These are phyloP conservation scores for Propithecus deckenii DNA, from an alignment of 2,797 vertebrate species.

Conservation along the genomic window DNA sequence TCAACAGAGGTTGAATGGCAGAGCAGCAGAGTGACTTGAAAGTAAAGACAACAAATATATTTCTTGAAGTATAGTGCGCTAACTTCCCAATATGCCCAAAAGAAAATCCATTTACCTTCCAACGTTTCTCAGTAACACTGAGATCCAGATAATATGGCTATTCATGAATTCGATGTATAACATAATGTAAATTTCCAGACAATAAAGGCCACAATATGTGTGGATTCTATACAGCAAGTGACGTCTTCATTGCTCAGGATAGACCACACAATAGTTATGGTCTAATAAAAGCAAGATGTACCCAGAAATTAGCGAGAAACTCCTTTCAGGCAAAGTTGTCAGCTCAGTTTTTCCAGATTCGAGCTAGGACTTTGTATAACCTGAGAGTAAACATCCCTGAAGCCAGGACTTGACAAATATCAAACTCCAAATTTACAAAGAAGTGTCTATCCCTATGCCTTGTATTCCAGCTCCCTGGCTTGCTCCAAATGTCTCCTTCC, in stretches of 20 bases:
- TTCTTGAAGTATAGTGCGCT: not conserved
- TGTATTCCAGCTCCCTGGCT: constrained; percentile 36
- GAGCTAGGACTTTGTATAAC: constrained; percentile 65
- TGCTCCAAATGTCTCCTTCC: not conserved
- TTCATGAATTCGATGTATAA: not conserved
- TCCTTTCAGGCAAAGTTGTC: constrained; percentile 56
- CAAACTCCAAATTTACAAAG: constrained; percentile 36
- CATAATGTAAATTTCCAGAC: not conserved
- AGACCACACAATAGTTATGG: not conserved
- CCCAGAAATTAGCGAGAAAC: constrained; percentile 52
- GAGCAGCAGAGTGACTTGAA: constrained; percentile 14
- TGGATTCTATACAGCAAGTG: not conserved
- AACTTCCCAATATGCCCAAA: not conserved
- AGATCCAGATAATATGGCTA: not conserved
- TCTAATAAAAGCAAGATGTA: constrained; percentile 68
- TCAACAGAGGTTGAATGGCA: constrained; percentile 34
- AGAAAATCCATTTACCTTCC: constrained; percentile 27
- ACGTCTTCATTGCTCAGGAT: not conserved
- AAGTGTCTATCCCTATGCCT: constrained; percentile 19
- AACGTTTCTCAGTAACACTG: not conserved
- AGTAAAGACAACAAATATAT: constrained; percentile 42
- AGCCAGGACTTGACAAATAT: constrained; percentile 68
- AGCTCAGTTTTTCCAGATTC: constrained; percentile 71
- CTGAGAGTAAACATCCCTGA: constrained; percentile 69
- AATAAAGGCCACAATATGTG: not conserved